Evolutionary conservation across 2,113 vertebrate species (phyloP), one percentile per base, ranked within the genome.

Genomic region (Silurus meridionalis): DNA sequence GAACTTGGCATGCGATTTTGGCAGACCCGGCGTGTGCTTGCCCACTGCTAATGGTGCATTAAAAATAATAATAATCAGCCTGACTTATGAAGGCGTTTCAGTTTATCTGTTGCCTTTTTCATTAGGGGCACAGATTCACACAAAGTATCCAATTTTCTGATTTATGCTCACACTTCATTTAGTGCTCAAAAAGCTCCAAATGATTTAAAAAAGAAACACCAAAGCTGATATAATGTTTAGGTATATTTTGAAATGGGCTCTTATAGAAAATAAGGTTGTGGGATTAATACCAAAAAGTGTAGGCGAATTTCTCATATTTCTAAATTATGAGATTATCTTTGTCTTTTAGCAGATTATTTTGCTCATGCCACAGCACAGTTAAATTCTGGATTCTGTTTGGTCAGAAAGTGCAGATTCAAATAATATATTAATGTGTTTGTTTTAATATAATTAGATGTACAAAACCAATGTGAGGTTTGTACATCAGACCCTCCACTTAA

Each of bases 61-160:
- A 63, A 60, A 78, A 87, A 74, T 79, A 89, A 53, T n/a, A 53
- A 53, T 8, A 53, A 13, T 78, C 13, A 10, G 66, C 63, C 48
- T 81, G 28, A 60, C 75, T 80, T 67, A 80, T 53, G 23, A 75
- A 72, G 83, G 53, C 66, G 8, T 66, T 60, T 57, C 67, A 82
- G 37, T 85, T 74, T 17, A 64, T 72, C 58, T 63, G 81, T 71
- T 86, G 28, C 83, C 48, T 64, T 86, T 48, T 61, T 80, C 48
- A 37, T 28, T 67, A 10, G 61, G 23, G 28, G 17, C 23, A 57
- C 15, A n/a, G 37, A 75, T 63, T 85, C 14, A 67, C 52, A 69
- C 8, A 23, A 15, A 15, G 75, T 17, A 17, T n/a, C 21, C 53
- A 25, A 17, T 52, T 2, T 0, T 83, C 50, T 71, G 37, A n/a